A percentile compares a stretch with the other conserved stretches of the same genome.
Conservation (phyloP, 2,113 vertebrate genomes). For the Numenius arquata region DNA sequence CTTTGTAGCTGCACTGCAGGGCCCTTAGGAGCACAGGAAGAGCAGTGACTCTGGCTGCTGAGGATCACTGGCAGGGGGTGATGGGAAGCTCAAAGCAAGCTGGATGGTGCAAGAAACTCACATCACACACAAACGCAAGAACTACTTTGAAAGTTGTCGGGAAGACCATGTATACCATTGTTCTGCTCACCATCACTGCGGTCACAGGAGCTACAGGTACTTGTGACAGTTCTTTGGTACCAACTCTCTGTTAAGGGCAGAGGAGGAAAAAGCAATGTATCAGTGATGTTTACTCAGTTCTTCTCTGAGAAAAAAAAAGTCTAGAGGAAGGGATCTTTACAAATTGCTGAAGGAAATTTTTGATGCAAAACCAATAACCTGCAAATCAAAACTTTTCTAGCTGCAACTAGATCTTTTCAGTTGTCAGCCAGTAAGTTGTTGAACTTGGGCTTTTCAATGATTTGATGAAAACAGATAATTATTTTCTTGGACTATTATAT, state of each 20-base stretch:
- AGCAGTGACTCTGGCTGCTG: neutral
- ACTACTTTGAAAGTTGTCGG: neutral
- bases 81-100: neutral
- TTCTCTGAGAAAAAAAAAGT: neutral
- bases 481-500: neutral
- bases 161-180: neutral
- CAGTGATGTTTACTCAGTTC: neutral
- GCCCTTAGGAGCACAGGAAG: neutral
- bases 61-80: neutral
- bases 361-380: neutral
- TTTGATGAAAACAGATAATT: neutral
- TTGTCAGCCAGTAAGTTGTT: neutral
- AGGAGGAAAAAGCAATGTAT: neutral
- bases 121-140: neutral
- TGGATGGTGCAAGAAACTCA: neutral
- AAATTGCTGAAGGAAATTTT: neutral
- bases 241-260: neutral
- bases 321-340: neutral
- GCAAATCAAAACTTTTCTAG: neutral
- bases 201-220: neutral
- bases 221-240: neutral
- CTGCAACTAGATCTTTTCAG: neutral
- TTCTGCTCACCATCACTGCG: neutral
- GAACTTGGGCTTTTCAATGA: neutral
- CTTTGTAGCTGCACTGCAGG: neutral